These are phyloP conservation scores for Parotia lawesii DNA, from an alignment of 2,113 vertebrate genomes.

Conservation along the genomic window DNA sequence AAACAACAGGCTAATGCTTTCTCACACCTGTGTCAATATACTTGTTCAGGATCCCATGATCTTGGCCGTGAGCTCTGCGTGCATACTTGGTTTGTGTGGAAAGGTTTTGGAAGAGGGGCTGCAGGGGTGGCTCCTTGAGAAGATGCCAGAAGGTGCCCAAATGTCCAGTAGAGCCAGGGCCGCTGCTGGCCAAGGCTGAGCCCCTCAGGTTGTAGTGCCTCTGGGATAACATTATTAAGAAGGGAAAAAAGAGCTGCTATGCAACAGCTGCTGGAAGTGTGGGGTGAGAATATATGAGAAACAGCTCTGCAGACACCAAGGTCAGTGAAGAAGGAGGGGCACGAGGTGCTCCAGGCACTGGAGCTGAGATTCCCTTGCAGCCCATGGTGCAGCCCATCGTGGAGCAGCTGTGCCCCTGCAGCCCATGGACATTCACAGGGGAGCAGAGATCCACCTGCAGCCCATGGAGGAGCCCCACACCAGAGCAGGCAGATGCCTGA, in stretches of 20 bases:
- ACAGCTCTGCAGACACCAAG: background rate
- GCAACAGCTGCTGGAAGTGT: background rate
- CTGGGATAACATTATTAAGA: background rate
- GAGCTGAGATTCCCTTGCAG: background rate
- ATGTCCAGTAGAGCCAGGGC: background rate
- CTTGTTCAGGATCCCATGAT: background rate
- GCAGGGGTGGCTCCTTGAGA: background rate
- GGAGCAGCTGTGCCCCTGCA: background rate
- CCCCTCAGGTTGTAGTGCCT: background rate
- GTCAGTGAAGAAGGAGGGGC: background rate
- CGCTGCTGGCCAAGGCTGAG: accelerated
- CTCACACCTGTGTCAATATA: background rate
- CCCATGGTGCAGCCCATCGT: background rate
- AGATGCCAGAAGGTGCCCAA: background rate
- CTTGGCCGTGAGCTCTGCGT: background rate
- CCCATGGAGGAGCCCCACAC: background rate
- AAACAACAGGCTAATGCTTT: background rate
- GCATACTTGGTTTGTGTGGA: background rate
- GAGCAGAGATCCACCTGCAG: background rate
- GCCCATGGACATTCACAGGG: no score
- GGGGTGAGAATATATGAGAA: background rate
- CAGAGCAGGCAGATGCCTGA: background rate
- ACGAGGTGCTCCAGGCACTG: background rate
- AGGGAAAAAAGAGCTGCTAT: background rate
- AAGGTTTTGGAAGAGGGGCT: background rate